A percentile compares a stretch with the other conserved stretches of the same genome.
Conservation (phyloP, 2,113 vertebrate species). For the Geococcyx californianus region DNA sequence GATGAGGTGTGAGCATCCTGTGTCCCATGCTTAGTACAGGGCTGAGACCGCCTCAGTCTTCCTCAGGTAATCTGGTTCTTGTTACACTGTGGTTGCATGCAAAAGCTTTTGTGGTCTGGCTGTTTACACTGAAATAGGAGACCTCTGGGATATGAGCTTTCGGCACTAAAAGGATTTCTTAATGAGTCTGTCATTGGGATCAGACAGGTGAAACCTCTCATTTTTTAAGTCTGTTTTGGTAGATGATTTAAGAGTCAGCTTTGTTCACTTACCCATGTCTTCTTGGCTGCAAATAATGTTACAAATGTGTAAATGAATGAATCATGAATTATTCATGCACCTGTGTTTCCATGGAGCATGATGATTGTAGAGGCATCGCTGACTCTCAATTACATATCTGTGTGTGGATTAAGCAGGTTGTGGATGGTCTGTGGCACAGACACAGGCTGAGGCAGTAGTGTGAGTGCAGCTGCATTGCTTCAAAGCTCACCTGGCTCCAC, state of each 20-base stretch:
- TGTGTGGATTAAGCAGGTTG: background rate
- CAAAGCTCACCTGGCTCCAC: background rate
- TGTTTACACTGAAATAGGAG: background rate
- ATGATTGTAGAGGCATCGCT: background rate
- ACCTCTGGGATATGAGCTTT: background rate
- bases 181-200: background rate
- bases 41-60: background rate
- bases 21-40: fast-evolving
- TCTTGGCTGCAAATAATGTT: background rate
- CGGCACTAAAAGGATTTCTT: background rate
- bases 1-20: fast-evolving
- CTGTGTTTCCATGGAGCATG: fast-evolving
- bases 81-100: fast-evolving
- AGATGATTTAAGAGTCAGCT: background rate
- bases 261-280: background rate
- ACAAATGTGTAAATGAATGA: background rate
- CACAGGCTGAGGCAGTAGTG: background rate
- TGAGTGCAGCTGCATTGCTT: background rate
- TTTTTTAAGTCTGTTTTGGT: background rate
- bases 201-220: background rate
- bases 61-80: background rate
- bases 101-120: background rate
- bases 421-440: background rate
- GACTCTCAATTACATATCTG: background rate
- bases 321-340: background rate